These are phyloP conservation scores for Sycophila texana DNA, from an alignment of 2,888 invertebrate genomes.

Conservation along the genomic window DNA sequence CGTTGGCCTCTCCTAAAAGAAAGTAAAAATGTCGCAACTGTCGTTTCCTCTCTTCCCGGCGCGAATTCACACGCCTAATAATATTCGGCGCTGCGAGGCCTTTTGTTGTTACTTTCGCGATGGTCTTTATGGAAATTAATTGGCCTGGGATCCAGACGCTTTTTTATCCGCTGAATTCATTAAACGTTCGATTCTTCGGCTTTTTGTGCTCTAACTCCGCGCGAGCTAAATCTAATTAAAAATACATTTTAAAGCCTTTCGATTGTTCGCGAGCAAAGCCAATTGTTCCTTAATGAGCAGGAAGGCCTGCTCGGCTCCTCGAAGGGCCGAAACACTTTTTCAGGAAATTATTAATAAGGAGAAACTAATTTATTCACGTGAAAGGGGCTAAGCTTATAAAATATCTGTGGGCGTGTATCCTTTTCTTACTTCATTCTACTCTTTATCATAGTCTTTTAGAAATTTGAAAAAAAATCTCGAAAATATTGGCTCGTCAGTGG, in stretches of 20 bases:
- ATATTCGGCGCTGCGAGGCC: not conserved
- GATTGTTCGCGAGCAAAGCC: too few species aligned
- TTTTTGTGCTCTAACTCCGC: too few species aligned
- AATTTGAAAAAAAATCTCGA: slow-evolving; percentile 26
- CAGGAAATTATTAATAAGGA: too few species aligned
- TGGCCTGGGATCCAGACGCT: too few species aligned
- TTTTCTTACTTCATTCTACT: slow-evolving; percentile 20
- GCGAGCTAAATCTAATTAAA: too few species aligned
- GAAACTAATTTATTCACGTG: too few species aligned
- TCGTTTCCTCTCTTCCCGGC: not conserved
- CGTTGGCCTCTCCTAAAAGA: slow-evolving; percentile 49
- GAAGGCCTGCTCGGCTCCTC: too few species aligned
- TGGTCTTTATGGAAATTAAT: not conserved
- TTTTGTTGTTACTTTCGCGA: slow-evolving; percentile 21
- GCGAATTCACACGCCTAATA: slow-evolving; percentile 14
- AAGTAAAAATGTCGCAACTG: slow-evolving; percentile 48
- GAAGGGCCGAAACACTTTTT: too few species aligned
- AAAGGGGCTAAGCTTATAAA: too few species aligned
- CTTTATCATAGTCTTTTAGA: slow-evolving; percentile 41
- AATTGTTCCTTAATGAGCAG: too few species aligned
- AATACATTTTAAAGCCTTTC: too few species aligned
- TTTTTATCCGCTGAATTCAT: not conserved
- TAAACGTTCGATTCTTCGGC: not conserved
- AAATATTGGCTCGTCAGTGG: slow-evolving; percentile 9
- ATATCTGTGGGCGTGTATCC: slow-evolving; percentile 26